Base-by-base conservation (phyloP, 1,140 invertebrate genomes). In the Aplysia californica region DNA sequence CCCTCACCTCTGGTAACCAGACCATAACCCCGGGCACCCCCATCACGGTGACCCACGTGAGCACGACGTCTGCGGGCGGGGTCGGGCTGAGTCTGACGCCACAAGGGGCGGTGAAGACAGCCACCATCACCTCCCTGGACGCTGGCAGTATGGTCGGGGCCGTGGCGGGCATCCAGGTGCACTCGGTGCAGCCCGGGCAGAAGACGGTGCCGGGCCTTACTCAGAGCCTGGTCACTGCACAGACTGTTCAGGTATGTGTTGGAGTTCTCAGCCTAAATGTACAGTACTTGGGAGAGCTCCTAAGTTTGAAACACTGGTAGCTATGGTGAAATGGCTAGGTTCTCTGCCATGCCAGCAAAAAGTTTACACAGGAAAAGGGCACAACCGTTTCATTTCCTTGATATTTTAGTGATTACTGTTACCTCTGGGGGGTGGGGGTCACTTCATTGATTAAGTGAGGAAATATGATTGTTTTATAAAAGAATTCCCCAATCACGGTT, bases 1-100 rank as follows among this genome's bases (percentile, higher is more conserved):
- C 78, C 5, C 55, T 79, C 35, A 75, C 72, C 4, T 73, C 79
- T 20, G 65, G 78, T 20, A 76, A 75, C 35, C 86, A 87, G 70
- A 83, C 84, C 2, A 61, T 86, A 23, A 72, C 82, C 44, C 77
- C 79, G 41, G 75, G 76, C 6, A 58, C 76, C 5, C 75, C 77
- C 6, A 78, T 79, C 29, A 79, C 81, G 10, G 79, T 80, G 29
- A 80, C 79, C 29, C 77, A 79, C 23, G 80, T 82, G 1, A 77
- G 75, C 18, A 76, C 72, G 18, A 58, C 71, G 4, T 38, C 50
- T 31, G 61, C 31, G 10, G 26, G 21, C 18, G 31, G 58, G 29
- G 71, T 67, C 61, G 64, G 69, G 36, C 33, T 74, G 31, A 76
- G 61, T 26, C 38, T 75, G 5, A 38, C 64, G 5, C 66, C 64